These are phyloP conservation scores for Augiades crinisus DNA, from an alignment of 2,888 invertebrate species.

Conservation along the genomic window DNA sequence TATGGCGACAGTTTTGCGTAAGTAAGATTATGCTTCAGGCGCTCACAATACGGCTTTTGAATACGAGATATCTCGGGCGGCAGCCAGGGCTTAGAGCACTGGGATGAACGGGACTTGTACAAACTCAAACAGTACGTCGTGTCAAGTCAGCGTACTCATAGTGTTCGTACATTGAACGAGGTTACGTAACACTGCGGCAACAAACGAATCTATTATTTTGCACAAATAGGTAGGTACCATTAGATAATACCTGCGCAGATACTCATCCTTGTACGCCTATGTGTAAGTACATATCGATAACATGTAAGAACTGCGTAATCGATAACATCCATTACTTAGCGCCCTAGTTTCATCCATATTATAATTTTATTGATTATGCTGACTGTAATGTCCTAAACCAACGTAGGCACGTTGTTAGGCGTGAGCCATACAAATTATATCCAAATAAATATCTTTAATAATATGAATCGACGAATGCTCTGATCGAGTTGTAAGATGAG, in stretches of 20 bases:
- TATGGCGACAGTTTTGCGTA: background rate
- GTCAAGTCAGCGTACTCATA: conserved; percentile 23
- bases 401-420: too few relatives aligned
- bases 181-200: conserved; percentile 61
- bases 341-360: background rate
- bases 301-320: background rate
- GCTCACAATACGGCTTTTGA: conserved; percentile 18
- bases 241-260: background rate
- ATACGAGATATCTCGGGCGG: conserved; percentile 13
- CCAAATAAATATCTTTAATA: too few relatives aligned
- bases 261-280: background rate
- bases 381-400: too few relatives aligned
- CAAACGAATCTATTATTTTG: conserved; percentile 36
- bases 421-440: too few relatives aligned
- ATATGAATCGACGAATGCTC: too few relatives aligned
- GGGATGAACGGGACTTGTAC: conserved; percentile 9
- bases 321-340: conserved; percentile 14
- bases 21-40: conserved; percentile 7
- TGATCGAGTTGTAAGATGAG: background rate
- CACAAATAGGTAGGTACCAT: conserved; percentile 18
- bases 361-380: too few relatives aligned
- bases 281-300: conserved; percentile 1
- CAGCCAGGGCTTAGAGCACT: conserved; percentile 1
- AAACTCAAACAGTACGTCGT: conserved; percentile 13
- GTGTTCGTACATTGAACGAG: conserved; percentile 30